Percentiles rank a stretch among this genome's conserved stretches.
Evolutionary conservation across 2,797 vertebrate species (phyloP).

Genomic region (Gambelia wislizenii): DNA sequence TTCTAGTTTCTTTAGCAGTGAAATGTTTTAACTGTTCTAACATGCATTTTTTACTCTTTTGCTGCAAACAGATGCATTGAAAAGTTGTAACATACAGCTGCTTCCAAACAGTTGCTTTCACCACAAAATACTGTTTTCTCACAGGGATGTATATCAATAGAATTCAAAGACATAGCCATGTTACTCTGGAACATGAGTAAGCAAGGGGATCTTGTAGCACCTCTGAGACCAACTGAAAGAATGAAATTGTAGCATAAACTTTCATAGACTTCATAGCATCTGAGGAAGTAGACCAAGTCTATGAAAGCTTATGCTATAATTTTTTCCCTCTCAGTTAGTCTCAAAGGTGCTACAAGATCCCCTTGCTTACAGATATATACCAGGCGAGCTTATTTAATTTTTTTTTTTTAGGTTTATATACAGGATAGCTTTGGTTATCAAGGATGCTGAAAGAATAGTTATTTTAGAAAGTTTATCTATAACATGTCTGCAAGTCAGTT

Average conservation of each 20-base stretch:
- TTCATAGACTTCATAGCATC: too few relatives aligned
- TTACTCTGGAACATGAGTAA: too few relatives aligned
- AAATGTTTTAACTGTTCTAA: background rate
- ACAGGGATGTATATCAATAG: too few relatives aligned
- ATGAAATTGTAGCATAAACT: too few relatives aligned
- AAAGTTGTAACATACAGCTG: background rate
- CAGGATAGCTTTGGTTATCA: background rate
- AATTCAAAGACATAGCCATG: too few relatives aligned
- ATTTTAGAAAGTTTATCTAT: background rate
- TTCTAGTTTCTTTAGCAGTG: background rate
- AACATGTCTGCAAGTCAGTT: background rate
- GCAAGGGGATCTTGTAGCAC: too few relatives aligned
- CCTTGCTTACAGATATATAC: too few relatives aligned
- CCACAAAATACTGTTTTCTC: background rate
- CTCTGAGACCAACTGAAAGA: too few relatives aligned
- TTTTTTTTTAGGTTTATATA: background rate
- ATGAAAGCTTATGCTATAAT: too few relatives aligned
- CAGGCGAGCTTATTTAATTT: background rate
- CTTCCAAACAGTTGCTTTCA: background rate
- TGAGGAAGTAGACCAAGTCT: too few relatives aligned
- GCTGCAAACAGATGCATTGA: background rate
- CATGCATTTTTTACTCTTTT: background rate
- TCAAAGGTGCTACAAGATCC: too few relatives aligned
- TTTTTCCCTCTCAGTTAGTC: too few relatives aligned
- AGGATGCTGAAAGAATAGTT: background rate